phyloP scores from a whole-genome alignment of 2,113 vertebrate genomes.

The Chamaea fasciata region DNA sequence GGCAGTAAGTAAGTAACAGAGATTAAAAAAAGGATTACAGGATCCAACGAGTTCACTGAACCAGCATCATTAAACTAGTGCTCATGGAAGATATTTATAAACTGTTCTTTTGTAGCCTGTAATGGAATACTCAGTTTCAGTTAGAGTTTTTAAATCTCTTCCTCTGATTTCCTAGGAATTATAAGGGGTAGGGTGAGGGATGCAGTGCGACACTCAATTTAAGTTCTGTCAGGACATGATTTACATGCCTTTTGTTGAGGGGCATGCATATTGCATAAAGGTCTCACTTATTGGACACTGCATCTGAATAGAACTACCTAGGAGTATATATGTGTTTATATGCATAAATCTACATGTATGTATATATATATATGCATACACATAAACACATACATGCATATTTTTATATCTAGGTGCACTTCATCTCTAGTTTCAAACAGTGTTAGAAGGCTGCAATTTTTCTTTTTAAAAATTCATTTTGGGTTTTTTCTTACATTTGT shows the following conservation, averaged over 20 bases:
- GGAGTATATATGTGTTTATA: neutral
- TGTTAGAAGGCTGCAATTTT: neutral
- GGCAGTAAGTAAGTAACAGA: neutral
- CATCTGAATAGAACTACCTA: neutral
- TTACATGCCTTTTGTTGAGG: neutral
- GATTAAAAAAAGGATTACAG: conserved; percentile 40
- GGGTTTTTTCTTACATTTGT: neutral
- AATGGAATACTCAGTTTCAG: neutral
- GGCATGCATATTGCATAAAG: neutral
- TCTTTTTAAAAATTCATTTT: neutral
- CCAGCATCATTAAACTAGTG: neutral
- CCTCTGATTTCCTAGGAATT: neutral
- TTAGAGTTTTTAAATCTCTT: neutral
- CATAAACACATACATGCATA: too few relatives aligned
- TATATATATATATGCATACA: neutral
- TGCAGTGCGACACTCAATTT: neutral
- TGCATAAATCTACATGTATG: neutral
- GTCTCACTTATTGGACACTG: neutral
- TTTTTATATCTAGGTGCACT: neutral
- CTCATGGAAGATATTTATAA: conserved; percentile 11
- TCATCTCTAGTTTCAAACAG: neutral
- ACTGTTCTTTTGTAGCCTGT: neutral
- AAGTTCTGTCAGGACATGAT: neutral
- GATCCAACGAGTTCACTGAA: neutral
- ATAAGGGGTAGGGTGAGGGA: neutral